These are phyloP conservation scores for Morinoia aosen DNA, from an alignment of 2,888 invertebrate species.

Conservation along the genomic window DNA sequence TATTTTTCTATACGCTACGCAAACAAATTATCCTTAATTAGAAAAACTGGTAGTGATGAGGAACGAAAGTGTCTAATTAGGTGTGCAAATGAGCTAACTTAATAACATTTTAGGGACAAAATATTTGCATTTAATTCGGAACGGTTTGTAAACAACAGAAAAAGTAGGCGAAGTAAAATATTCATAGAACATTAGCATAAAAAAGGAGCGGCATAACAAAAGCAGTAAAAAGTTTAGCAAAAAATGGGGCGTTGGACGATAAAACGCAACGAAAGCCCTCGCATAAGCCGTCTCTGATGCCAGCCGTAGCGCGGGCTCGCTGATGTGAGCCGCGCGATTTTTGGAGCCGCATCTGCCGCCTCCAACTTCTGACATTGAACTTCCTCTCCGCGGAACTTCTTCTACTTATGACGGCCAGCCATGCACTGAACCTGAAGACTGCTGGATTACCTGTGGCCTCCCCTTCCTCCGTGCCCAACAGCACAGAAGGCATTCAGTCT, in stretches of 20 bases:
- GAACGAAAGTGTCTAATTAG: neutral
- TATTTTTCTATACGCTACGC: neutral
- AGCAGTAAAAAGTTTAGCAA: neutral
- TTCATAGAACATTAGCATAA: neutral
- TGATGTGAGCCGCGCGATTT: neutral
- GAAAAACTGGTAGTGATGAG: neutral
- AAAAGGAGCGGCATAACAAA: neutral
- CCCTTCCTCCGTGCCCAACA: neutral
- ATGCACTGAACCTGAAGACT: neutral
- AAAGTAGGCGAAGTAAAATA: neutral
- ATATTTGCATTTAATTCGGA: neutral
- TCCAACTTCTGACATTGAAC: conserved; percentile 29
- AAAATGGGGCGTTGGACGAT: neutral
- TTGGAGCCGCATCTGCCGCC: neutral
- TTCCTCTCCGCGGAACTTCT: conserved; percentile 6
- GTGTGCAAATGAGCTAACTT: neutral
- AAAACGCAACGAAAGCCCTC: neutral
- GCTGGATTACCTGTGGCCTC: neutral
- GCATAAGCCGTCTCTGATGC: neutral
- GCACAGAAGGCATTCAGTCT: neutral
- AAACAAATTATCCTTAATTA: neutral
- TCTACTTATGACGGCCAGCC: neutral
- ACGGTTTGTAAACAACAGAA: neutral
- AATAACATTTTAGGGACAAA: neutral
- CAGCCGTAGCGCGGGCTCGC: neutral